A percentile compares a stretch with the other conserved stretches of the same genome.
These are phyloP conservation scores for Pheosia tremula DNA, from an alignment of 2,888 invertebrate species.

Conservation along the genomic window DNA sequence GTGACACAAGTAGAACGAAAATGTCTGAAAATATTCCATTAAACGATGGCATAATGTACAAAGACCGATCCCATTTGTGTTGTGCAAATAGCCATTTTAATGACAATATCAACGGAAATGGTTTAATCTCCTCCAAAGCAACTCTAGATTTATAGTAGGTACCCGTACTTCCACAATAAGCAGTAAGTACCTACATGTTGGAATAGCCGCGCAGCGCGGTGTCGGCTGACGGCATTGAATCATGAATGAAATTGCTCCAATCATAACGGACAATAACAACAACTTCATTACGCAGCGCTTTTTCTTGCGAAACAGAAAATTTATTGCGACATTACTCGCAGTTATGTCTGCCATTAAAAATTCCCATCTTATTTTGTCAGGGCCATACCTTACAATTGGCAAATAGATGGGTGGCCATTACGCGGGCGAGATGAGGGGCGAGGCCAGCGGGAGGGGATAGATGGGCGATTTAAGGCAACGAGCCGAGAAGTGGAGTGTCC, in stretches of 20 bases:
- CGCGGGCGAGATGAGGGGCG: slow-evolving; percentile 20
- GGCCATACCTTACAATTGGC: slow-evolving; percentile 60
- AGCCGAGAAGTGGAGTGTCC: slow-evolving; percentile 38
- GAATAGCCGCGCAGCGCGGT: neutral
- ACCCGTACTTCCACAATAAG: neutral
- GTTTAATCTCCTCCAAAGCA: slow-evolving; percentile 10
- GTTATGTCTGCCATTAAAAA: slow-evolving; percentile 62
- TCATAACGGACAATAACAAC: slow-evolving; percentile 34
- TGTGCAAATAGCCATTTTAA: no score
- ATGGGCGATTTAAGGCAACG: slow-evolving; percentile 41
- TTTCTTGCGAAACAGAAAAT: slow-evolving; percentile 43
- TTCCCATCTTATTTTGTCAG: slow-evolving; percentile 61
- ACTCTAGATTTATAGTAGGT: neutral
- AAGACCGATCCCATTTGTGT: no score
- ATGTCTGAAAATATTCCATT: no score
- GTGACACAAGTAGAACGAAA: no score
- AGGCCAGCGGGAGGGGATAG: slow-evolving; percentile 14
- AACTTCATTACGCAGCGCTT: slow-evolving; percentile 47
- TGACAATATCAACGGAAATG: neutral
- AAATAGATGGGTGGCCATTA: slow-evolving; percentile 61
- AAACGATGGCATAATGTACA: no score
- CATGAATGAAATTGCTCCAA: slow-evolving; percentile 30
- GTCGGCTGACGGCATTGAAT: slow-evolving; percentile 17
- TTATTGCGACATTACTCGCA: slow-evolving; percentile 53
- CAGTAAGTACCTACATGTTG: neutral